phyloP scores from a whole-genome alignment of 1,140 invertebrate species.

The Drosophila pallidifrons region DNA sequence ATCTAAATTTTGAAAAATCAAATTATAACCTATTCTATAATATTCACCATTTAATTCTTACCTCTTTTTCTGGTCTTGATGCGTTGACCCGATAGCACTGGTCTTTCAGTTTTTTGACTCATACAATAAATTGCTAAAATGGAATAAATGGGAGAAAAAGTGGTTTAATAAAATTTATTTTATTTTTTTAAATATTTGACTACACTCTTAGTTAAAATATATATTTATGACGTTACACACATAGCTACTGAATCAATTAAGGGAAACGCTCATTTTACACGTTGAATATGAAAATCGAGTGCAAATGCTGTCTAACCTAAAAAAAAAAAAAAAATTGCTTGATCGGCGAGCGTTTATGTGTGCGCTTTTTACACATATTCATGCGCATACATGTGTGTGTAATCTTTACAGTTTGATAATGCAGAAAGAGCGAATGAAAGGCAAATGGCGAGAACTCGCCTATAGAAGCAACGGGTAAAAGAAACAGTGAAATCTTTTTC shows the following conservation, averaged over 20 bases:
- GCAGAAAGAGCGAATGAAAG: conserved; percentile 62
- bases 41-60: conserved; percentile 8
- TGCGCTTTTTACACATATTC: conserved; percentile 49
- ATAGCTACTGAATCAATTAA: conserved; percentile 42
- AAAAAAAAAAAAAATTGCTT: conserved; percentile 44
- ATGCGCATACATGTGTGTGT: conserved; percentile 22
- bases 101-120: conserved; percentile 99
- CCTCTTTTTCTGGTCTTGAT: conserved; percentile 99
- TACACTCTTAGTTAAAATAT: not conserved
- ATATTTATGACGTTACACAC: conserved; percentile 32
- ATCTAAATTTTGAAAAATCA: conserved; percentile 87
- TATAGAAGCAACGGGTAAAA: conserved; percentile 58
- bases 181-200: conserved; percentile 1
- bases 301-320: conserved; percentile 63
- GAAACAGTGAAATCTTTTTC: conserved; percentile 68
- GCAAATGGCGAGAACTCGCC: conserved; percentile 43
- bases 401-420: conserved; percentile 74
- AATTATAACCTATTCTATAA: not conserved
- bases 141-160: conserved; percentile 33
- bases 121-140: conserved; percentile 97
- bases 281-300: conserved; percentile 35
- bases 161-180: conserved; percentile 39
- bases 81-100: conserved; percentile 99
- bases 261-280: conserved; percentile 24
- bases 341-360: conserved; percentile 41